Base-by-base conservation (phyloP, 2,797 vertebrate species). In the Falco berigora region DNA sequence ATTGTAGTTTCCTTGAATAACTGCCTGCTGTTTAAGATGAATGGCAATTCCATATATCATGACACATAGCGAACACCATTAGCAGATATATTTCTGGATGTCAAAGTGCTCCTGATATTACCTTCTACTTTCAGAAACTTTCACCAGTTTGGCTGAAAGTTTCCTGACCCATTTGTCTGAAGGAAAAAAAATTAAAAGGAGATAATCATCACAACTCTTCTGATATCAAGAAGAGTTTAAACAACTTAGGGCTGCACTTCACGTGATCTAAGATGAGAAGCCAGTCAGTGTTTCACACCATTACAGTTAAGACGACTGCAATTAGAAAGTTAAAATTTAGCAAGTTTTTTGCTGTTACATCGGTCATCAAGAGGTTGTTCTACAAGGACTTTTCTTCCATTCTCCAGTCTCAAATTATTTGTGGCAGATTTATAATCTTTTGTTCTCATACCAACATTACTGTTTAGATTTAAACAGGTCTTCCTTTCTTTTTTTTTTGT, bases 21-120 rank as follows among this genome's bases (percentile, higher is more conserved):
- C 86, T 92, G 86, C 92, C 84, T 96, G 84, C 86, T 92, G 78
- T 87, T 97, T 93, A 87, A 95, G 94, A 95, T 96, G 85, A 96
- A 95, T 94, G 88, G 92, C 95, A 95, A 94, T 95, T 96, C 90
- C 92, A 89, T 96, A 94, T 96, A 96, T 96, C 96, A 95, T 95
- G 92, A 87, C 92, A 91, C 75, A 46, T 44, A 82, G 86, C 63
- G 95, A 95, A 86, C 88, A 80, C 84, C 86, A 92, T 96, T 96
- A 96, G 87, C 64, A 96, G 83, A 79, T 94, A 62, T 80, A 95
- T 92, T 95, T 95, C 80, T 95, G 64, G 67, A 44, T 96, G 84
- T 93, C 93, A 93, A 0, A 83, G 88, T 79, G 71, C 68, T 92
- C 63, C 80, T 92, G 90, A 71, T 90, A 71, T 46, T 96, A 71